A percentile compares a stretch with the other conserved stretches of the same genome.
These are phyloP conservation scores for Aurelia aurita DNA, from an alignment of 30 jellyfish, hydroid and myxozoan genomes.

Conservation along the genomic window DNA sequence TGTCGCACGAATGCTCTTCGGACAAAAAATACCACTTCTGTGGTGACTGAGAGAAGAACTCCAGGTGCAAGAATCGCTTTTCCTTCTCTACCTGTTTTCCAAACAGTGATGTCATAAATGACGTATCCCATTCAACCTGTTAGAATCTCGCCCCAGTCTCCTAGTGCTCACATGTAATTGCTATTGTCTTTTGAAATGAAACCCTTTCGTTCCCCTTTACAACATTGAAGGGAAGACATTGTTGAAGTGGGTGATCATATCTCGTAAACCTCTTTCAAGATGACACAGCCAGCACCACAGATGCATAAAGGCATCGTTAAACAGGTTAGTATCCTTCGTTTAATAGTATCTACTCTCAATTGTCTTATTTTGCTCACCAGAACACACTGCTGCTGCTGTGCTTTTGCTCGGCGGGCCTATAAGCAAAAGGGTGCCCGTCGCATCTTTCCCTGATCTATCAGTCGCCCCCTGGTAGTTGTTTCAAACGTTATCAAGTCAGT, in stretches of 20 bases:
- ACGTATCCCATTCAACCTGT: constrained; percentile 26
- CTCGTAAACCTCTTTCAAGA: constrained; percentile 1
- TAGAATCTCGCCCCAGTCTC: constrained; percentile 51
- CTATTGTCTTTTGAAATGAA: constrained; percentile 54
- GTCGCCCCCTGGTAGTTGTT: too few relatives aligned
- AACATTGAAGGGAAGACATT: constrained; percentile 1
- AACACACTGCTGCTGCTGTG: too few relatives aligned
- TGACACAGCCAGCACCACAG: constrained; percentile 89
- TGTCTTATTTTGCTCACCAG: too few relatives aligned
- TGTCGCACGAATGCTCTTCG: too few relatives aligned
- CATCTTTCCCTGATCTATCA: too few relatives aligned
- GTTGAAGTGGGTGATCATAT: background rate
- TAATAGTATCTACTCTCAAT: too few relatives aligned
- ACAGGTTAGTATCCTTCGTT: constrained; percentile 62
- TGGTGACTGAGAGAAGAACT: too few relatives aligned
- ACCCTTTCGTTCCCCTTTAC: constrained; percentile 55
- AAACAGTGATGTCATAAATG: constrained; percentile 8
- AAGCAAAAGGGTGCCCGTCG: too few relatives aligned
- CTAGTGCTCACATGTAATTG: constrained; percentile 42
- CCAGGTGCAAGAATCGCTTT: too few relatives aligned
- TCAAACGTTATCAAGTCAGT: too few relatives aligned
- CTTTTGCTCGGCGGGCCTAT: too few relatives aligned
- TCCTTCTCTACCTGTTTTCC: background rate
- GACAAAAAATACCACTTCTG: too few relatives aligned
- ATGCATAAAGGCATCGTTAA: constrained; percentile 91